Evolutionary conservation across 2,113 vertebrate species (phyloP).

Genomic region (Grus americana): DNA sequence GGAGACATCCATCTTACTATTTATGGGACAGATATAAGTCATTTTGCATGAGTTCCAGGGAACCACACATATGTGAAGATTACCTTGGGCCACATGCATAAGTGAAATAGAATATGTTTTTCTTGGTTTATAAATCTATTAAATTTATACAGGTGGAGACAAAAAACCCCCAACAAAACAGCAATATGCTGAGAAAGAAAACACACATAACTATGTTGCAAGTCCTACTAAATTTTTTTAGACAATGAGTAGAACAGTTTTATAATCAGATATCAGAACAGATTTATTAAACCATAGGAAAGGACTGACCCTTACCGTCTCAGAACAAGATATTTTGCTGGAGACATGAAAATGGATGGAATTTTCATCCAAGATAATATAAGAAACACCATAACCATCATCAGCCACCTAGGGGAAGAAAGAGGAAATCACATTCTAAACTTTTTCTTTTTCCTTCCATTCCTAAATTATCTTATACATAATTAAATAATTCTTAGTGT

Average conservation of each 20-base stretch:
- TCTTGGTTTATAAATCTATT: not conserved
- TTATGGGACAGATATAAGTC: not conserved
- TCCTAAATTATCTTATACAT: not conserved
- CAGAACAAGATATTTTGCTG: conserved; percentile 91
- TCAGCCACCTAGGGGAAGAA: conserved; percentile 85
- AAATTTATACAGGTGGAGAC: not conserved
- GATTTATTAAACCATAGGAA: not conserved
- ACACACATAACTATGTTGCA: not conserved
- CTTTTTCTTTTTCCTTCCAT: not conserved
- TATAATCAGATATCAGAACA: not conserved
- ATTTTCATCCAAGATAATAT: conserved; percentile 89
- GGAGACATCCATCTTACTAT: not conserved
- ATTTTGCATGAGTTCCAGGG: not conserved
- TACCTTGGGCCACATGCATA: accelerated
- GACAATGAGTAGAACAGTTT: not conserved
- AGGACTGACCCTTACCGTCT: conserved; percentile 82
- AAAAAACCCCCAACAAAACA: not conserved
- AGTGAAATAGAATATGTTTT: not conserved
- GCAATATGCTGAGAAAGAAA: not conserved
- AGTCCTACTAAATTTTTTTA: not conserved
- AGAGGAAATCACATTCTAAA: not conserved
- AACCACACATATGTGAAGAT: not conserved
- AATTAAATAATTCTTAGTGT: not conserved
- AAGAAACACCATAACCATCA: conserved; percentile 97
- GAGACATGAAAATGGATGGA: conserved; percentile 95